These are phyloP conservation scores for Drosophila infuscata DNA, from an alignment of 2,888 invertebrate genomes.

Conservation along the genomic window DNA sequence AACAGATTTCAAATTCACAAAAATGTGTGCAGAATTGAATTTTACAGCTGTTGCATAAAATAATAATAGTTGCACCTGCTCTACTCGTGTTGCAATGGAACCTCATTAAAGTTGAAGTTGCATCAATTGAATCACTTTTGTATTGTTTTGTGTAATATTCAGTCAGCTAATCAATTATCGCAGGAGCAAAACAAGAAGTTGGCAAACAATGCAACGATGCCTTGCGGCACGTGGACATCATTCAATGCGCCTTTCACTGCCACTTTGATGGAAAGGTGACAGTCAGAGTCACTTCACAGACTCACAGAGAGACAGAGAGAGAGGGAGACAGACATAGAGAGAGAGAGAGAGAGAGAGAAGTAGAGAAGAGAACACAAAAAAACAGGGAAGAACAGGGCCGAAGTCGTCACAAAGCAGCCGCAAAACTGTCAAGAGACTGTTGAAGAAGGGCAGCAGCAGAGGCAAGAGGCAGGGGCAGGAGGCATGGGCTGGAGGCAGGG, in stretches of 20 bases:
- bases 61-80: conserved; percentile 28
- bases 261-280: conserved; percentile 80
- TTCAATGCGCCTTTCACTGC: conserved; percentile 70
- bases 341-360: neutral
- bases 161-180: conserved; percentile 69
- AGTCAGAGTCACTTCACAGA: conserved; percentile 61
- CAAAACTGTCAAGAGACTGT: conserved; percentile 46
- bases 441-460: neutral
- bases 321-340: neutral
- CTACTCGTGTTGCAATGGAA: conserved; percentile 2
- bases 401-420: conserved; percentile 53
- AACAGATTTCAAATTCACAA: neutral
- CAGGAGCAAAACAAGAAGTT: conserved; percentile 55
- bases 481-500: neutral
- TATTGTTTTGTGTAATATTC: conserved; percentile 31
- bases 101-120: conserved; percentile 11
- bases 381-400: conserved; percentile 22
- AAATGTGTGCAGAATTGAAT: neutral
- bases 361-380: neutral
- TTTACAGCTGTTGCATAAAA: neutral
- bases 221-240: conserved; percentile 77
- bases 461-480: neutral
- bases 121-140: conserved; percentile 16
- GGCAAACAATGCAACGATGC: conserved; percentile 62
- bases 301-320: too few species aligned